Evolutionary conservation across 2,113 vertebrate species (phyloP).

Genomic region (Ictalurus furcatus): DNA sequence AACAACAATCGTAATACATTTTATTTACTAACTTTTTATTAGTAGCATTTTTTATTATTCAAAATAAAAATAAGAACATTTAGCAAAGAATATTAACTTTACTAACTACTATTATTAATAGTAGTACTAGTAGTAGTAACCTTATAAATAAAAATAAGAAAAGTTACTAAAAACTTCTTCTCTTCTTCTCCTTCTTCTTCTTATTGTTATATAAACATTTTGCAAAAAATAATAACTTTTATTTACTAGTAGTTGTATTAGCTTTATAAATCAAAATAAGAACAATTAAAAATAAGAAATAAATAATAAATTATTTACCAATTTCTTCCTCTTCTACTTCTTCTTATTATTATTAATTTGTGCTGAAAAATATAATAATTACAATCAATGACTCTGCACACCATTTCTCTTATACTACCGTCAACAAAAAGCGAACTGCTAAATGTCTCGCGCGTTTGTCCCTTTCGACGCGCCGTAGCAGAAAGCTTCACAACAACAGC

Average conservation of each 20-base stretch:
- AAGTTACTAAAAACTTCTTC: no score
- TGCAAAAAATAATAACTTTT: no score
- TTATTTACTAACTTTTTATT: no score
- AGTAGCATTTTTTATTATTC: no score
- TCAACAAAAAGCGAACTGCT: conserved; percentile 31
- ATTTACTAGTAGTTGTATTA: not conserved
- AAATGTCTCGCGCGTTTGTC: conserved; percentile 18
- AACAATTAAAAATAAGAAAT: not conserved
- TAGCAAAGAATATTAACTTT: no score
- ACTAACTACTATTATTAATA: no score
- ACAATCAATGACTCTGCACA: not conserved
- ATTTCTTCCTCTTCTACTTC: not conserved
- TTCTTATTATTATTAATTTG: not conserved
- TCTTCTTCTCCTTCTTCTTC: no score
- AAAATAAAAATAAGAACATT: no score
- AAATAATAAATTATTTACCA: not conserved
- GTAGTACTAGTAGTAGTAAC: no score
- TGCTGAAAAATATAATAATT: not conserved
- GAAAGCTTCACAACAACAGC: conserved; percentile 26
- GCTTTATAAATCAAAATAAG: not conserved
- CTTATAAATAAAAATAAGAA: no score
- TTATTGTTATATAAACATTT: not conserved
- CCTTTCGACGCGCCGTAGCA: conserved; percentile 26
- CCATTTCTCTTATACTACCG: not conserved
- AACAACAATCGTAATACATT: no score